These are phyloP conservation scores for Orchesellides sinensis DNA, from an alignment of 2,888 invertebrate species.

Conservation along the genomic window DNA sequence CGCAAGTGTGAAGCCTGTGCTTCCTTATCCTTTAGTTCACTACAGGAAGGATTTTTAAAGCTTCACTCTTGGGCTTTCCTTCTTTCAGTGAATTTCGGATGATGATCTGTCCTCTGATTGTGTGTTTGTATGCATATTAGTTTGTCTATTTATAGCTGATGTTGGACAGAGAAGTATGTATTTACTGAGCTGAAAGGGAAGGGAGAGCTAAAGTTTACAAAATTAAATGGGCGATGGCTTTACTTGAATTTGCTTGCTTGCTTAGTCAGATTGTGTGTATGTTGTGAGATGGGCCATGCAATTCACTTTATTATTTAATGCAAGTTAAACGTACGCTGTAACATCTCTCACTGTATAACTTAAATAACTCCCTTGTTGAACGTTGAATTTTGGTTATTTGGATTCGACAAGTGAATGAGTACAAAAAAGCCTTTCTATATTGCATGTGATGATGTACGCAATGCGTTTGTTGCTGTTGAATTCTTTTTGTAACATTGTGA, in stretches of 20 bases:
- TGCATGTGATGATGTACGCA: constrained; percentile 39
- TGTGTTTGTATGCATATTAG: constrained; percentile 36
- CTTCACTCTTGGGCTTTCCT: too few relatives aligned
- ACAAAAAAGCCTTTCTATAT: background rate
- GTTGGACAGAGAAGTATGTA: background rate
- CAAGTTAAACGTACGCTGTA: too few relatives aligned
- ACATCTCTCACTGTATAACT: too few relatives aligned
- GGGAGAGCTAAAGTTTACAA: too few relatives aligned
- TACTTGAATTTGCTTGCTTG: too few relatives aligned
- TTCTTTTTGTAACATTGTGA: background rate
- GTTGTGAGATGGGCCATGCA: too few relatives aligned
- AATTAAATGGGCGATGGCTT: too few relatives aligned
- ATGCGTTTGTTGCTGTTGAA: background rate
- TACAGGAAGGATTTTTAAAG: too few relatives aligned
- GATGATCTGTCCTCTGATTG: constrained; percentile 36
- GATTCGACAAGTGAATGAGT: constrained; percentile 13
- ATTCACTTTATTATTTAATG: too few relatives aligned
- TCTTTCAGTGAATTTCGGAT: constrained; percentile 16
- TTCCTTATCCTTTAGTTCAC: too few relatives aligned
- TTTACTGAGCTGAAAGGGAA: background rate
- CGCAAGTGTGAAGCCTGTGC: too few relatives aligned
- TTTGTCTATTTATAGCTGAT: constrained; percentile 41
- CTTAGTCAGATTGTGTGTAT: too few relatives aligned
- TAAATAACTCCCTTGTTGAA: constrained; percentile 6
- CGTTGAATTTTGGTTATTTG: background rate